Percentiles rank a stretch among this genome's conserved stretches.
Conservation (phyloP, 2,797 vertebrate species). For the Spea hammondii region DNA sequence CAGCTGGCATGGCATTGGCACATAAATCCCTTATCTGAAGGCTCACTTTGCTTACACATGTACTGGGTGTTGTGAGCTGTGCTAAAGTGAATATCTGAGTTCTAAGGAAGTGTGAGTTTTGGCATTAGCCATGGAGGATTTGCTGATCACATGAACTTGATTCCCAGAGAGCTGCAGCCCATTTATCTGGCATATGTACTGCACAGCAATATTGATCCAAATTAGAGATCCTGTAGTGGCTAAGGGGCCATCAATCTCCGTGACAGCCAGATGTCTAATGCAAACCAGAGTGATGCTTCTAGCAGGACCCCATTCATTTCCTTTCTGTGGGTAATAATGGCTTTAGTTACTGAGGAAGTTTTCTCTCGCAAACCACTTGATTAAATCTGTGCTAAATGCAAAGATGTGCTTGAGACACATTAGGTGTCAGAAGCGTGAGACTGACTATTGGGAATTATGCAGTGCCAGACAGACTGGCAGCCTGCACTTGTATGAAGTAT, state of each 20-base stretch:
- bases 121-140: slow-evolving; percentile 39
- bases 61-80: slow-evolving; percentile 6
- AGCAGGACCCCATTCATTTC: slow-evolving; percentile 32
- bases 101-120: slow-evolving; percentile 45
- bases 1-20: slow-evolving; percentile 33
- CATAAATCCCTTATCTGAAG: slow-evolving; percentile 23
- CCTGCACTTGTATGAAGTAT: too few species aligned
- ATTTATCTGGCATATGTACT: slow-evolving; percentile 34
- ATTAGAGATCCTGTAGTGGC: slow-evolving; percentile 1
- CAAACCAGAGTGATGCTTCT: slow-evolving; percentile 39
- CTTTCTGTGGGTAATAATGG: slow-evolving; percentile 22
- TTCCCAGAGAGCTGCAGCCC: slow-evolving; percentile 21
- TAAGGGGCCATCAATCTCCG: slow-evolving; percentile 25
- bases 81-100: slow-evolving; percentile 22
- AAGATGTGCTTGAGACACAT: not conserved
- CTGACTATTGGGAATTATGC: not conserved
- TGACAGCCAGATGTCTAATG: slow-evolving; percentile 36
- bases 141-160: slow-evolving; percentile 43
- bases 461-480: not conserved
- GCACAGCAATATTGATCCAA: slow-evolving; percentile 17
- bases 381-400: not conserved
- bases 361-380: not conserved
- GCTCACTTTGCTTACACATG: slow-evolving; percentile 21
- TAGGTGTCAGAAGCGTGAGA: not conserved
- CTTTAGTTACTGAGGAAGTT: slow-evolving; percentile 18